These are phyloP conservation scores for Bambusicola thoracicus DNA, from an alignment of 2,113 vertebrate species.

Conservation along the genomic window DNA sequence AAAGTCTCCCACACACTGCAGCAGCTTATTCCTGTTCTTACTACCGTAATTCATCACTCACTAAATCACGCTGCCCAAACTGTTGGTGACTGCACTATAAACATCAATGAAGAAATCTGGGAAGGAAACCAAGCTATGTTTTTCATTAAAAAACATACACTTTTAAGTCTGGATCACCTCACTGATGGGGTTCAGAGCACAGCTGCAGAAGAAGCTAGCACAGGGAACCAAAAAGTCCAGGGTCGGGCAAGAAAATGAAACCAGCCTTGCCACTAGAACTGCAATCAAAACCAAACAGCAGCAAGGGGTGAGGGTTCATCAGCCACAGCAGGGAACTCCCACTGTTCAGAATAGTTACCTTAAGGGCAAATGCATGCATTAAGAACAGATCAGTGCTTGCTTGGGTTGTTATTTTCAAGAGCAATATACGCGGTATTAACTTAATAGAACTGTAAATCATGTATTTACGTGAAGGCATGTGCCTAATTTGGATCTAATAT, in stretches of 20 bases:
- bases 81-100: neutral
- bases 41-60: neutral
- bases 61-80: neutral
- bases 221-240: neutral
- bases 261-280: neutral
- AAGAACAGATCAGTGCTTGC: neutral
- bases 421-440: neutral
- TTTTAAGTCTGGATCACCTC: neutral
- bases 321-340: neutral
- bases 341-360: neutral
- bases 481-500: neutral
- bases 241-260: neutral
- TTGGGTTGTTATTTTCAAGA: neutral
- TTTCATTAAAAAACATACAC: neutral
- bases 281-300: neutral
- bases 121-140: slow-evolving; percentile 2
- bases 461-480: neutral
- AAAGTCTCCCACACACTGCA: neutral
- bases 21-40: neutral
- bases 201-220: neutral
- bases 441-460: neutral
- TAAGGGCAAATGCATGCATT: neutral
- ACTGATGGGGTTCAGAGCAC: neutral
- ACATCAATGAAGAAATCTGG: neutral
- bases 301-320: neutral